Evolutionary conservation across 2,888 invertebrate species (phyloP).

Genomic region (Thera britannica): DNA sequence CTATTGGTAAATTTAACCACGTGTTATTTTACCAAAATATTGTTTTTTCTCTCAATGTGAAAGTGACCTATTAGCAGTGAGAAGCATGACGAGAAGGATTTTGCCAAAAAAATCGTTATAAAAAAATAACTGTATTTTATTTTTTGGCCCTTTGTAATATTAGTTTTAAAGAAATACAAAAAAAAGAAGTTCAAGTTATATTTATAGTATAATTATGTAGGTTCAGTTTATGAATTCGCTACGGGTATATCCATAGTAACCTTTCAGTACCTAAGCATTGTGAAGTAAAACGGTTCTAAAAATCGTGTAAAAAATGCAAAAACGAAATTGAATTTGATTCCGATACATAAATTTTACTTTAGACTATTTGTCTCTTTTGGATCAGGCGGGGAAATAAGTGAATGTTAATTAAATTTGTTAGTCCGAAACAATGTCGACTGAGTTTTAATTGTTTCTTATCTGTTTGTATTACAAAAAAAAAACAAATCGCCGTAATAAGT

Average conservation of each 20-base stretch:
- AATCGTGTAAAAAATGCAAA: slow-evolving; percentile 82
- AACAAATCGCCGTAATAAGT: not conserved
- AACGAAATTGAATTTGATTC: slow-evolving; percentile 84
- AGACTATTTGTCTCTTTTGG: slow-evolving; percentile 81
- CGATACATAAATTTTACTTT: slow-evolving; percentile 84
- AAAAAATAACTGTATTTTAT: too few relatives aligned
- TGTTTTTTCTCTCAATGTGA: too few relatives aligned
- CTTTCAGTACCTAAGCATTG: slow-evolving; percentile 53
- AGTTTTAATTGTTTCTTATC: slow-evolving; percentile 68
- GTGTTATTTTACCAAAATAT: too few relatives aligned
- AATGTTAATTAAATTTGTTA: slow-evolving; percentile 81
- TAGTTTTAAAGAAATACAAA: too few relatives aligned
- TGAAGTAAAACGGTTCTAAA: slow-evolving; percentile 69
- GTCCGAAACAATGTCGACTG: slow-evolving; percentile 70
- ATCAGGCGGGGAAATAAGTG: slow-evolving; percentile 78
- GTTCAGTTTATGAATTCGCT: too few relatives aligned
- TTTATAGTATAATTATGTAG: too few relatives aligned
- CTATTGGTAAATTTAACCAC: too few relatives aligned
- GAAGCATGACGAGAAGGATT: too few relatives aligned
- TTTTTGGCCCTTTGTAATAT: too few relatives aligned
- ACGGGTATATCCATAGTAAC: slow-evolving; percentile 53
- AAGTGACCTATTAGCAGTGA: too few relatives aligned
- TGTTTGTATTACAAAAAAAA: not conserved
- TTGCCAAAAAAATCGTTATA: too few relatives aligned
- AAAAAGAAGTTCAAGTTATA: too few relatives aligned